Evolutionary conservation across 2,113 vertebrate species (phyloP).

Genomic region (Xiphophorus maculatus): DNA sequence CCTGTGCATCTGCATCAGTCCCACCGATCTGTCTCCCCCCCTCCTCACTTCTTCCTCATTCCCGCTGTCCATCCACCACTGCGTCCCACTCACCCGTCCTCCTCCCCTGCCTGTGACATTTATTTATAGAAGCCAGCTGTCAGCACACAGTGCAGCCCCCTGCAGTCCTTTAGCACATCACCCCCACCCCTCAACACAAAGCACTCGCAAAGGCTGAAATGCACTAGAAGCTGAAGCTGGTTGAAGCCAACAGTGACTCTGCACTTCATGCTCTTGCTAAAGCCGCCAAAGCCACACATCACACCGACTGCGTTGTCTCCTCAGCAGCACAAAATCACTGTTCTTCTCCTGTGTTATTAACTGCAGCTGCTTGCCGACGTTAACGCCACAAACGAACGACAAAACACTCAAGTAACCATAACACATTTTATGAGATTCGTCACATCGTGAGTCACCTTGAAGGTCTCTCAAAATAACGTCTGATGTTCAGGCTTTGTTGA

Average conservation of each 20-base stretch:
- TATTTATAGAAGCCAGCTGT: conserved; percentile 83
- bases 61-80: conserved; percentile 12
- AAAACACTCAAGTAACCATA: not conserved
- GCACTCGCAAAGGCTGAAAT: conserved; percentile 17
- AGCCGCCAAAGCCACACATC: not conserved
- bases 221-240: conserved; percentile 28
- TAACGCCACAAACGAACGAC: not conserved
- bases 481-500: not conserved
- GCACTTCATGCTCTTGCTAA: conserved; percentile 14
- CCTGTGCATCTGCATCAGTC: conserved; percentile 44
- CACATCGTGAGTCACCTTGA: not conserved
- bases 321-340: not conserved
- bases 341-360: not conserved
- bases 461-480: not conserved
- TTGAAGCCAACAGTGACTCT: conserved; percentile 23
- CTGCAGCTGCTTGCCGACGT: not conserved
- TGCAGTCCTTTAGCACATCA: conserved; percentile 35
- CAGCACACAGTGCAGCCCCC: conserved; percentile 51
- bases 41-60: not conserved
- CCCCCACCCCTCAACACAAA: conserved; percentile 18
- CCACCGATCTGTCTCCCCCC: conserved; percentile 5
- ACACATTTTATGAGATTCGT: not conserved
- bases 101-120: conserved; percentile 60
- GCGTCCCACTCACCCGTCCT: conserved; percentile 40
- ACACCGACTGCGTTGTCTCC: not conserved